phyloP scores from a whole-genome alignment of 2,797 vertebrate species.

The Octomys mimax region DNA sequence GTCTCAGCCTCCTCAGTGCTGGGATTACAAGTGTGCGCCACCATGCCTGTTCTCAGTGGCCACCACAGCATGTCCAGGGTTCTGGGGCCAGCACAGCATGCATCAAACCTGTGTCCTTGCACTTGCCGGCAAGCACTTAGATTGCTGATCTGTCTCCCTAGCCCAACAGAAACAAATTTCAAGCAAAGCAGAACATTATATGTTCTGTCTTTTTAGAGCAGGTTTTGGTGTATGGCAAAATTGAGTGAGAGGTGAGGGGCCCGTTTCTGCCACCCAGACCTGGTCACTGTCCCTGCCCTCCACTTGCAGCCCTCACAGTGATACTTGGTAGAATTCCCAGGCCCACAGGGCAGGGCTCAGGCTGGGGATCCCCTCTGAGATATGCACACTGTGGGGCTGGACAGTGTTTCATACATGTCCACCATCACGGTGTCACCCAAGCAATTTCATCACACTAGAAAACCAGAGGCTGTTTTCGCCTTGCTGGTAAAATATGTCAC shows the following conservation, averaged over 20 bases:
- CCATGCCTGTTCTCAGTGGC: too few relatives aligned
- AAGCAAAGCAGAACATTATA: not conserved
- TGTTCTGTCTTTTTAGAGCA: not conserved
- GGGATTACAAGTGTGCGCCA: too few relatives aligned
- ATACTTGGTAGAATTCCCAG: not conserved
- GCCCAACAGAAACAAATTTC: not conserved
- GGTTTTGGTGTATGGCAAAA: not conserved
- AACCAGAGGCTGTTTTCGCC: not conserved
- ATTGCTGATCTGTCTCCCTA: too few relatives aligned
- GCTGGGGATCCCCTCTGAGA: not conserved
- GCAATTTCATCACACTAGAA: not conserved
- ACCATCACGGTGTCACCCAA: too few relatives aligned
- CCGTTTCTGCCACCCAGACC: not conserved
- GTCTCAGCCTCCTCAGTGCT: too few relatives aligned
- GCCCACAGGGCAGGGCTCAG: not conserved
- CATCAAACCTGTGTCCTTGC: too few relatives aligned
- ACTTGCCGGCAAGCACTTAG: too few relatives aligned
- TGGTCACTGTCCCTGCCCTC: not conserved
- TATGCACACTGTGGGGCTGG: not conserved
- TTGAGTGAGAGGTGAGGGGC: not conserved
- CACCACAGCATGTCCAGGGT: too few relatives aligned
- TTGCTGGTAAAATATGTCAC: not conserved
- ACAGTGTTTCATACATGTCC: too few relatives aligned
- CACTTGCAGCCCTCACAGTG: rapidly evolving
- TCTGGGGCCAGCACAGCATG: too few relatives aligned